A percentile compares a stretch with the other conserved stretches of the same genome.
phyloP scores from a whole-genome alignment of 2,888 invertebrate species.

The Mesopsocus fuscifrons region DNA sequence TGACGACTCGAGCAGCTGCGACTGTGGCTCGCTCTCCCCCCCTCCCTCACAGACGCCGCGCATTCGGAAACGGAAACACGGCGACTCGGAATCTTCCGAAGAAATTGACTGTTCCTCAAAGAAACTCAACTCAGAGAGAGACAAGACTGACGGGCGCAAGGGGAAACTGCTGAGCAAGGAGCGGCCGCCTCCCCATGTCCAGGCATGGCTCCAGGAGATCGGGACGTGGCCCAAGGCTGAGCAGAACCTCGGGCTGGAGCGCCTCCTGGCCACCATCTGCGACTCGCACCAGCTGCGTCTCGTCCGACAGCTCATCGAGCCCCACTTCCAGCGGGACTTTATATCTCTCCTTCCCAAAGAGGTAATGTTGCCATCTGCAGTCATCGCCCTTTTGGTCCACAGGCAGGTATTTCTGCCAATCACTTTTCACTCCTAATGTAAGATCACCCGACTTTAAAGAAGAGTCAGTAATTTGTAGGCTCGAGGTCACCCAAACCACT shows the following conservation, averaged over 20 bases:
- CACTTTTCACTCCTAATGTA: no score
- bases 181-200: slow-evolving; percentile 58
- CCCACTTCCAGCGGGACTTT: slow-evolving; percentile 94
- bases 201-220: slow-evolving; percentile 54
- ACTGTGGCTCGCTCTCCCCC: neutral
- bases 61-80: slow-evolving; percentile 3
- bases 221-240: slow-evolving; percentile 78
- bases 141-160: slow-evolving; percentile 20
- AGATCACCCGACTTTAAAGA: no score
- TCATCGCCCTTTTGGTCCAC: neutral
- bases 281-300: slow-evolving; percentile 87
- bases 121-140: slow-evolving; percentile 15
- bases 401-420: no score
- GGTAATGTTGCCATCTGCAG: slow-evolving; percentile 22
- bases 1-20: neutral
- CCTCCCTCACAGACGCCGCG: neutral
- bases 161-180: slow-evolving; percentile 51
- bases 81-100: neutral
- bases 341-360: slow-evolving; percentile 92
- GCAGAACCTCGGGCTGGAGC: slow-evolving; percentile 72
- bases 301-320: slow-evolving; percentile 96
- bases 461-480: no score
- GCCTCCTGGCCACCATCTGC: slow-evolving; percentile 62
- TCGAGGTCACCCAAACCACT: no score
- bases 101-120: slow-evolving; percentile 12